A percentile compares a stretch with the other conserved stretches of the same genome.
These are phyloP conservation scores for Oryzias curvinotus DNA, from an alignment of 2,113 vertebrate species.

Conservation along the genomic window DNA sequence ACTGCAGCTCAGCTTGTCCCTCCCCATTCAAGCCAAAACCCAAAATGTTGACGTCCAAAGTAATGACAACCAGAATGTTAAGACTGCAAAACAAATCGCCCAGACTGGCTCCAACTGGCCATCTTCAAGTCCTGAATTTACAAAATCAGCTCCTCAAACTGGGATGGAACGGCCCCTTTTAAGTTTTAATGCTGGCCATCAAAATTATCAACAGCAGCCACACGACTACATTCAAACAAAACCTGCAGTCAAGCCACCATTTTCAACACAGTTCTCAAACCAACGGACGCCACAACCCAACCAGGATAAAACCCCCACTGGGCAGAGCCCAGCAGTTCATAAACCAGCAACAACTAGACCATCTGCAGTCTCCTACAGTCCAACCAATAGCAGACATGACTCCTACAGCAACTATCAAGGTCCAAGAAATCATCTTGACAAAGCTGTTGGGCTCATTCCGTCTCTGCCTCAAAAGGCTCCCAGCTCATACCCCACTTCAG, in stretches of 20 bases:
- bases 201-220: background rate
- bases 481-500: background rate
- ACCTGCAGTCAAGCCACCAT: background rate
- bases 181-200: background rate
- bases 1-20: conserved; percentile 8
- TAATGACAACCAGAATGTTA: background rate
- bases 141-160: background rate
- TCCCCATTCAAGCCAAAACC: background rate
- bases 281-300: too few relatives aligned
- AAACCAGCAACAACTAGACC: background rate
- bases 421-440: background rate
- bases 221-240: background rate
- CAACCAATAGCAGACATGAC: background rate
- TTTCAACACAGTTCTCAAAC: background rate
- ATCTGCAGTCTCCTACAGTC: too few relatives aligned
- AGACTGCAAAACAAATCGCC: background rate
- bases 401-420: too few relatives aligned
- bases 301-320: background rate
- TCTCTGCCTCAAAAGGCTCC: background rate
- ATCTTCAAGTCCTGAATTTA: background rate
- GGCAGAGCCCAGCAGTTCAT: background rate
- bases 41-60: background rate
- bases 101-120: rapidly evolving
- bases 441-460: too few relatives aligned
- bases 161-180: background rate